phyloP scores from a whole-genome alignment of 2,797 vertebrate species.

The Channallabes apus region DNA sequence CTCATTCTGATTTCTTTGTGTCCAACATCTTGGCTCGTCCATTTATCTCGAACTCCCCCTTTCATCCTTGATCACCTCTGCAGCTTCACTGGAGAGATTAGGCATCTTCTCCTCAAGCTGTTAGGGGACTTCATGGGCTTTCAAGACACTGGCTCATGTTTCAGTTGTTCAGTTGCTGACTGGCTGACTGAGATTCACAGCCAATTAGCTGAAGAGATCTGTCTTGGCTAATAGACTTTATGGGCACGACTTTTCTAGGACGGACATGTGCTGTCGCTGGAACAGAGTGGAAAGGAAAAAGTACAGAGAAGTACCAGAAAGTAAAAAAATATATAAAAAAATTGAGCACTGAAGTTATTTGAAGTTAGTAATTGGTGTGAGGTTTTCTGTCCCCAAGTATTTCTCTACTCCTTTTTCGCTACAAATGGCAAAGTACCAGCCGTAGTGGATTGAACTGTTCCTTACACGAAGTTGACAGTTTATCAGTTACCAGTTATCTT shows the following conservation, averaged over 20 bases:
- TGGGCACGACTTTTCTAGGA: background rate
- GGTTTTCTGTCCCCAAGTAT: background rate
- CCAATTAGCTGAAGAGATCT: constrained; percentile 21
- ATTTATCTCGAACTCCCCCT: background rate
- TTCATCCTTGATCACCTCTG: background rate
- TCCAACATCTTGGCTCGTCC: background rate
- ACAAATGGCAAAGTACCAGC: background rate
- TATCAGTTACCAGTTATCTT: background rate
- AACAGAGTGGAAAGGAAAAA: background rate
- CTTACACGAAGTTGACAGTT: background rate
- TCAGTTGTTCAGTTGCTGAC: constrained; percentile 2
- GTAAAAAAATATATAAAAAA: background rate
- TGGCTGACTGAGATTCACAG: constrained; percentile 11
- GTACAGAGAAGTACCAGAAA: background rate
- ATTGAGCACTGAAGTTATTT: background rate
- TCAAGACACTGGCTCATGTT: constrained; percentile 12
- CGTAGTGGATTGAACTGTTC: background rate
- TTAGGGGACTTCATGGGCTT: background rate
- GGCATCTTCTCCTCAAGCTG: constrained; percentile 2
- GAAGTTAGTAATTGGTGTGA: constrained; percentile 16
- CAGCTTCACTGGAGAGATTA: background rate
- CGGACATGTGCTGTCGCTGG: constrained; percentile 8
- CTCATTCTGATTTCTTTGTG: background rate
- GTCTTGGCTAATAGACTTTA: constrained; percentile 20
- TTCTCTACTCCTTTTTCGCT: background rate